phyloP scores from a whole-genome alignment of 2,888 invertebrate species.

The Exephanes ischioxanthus region DNA sequence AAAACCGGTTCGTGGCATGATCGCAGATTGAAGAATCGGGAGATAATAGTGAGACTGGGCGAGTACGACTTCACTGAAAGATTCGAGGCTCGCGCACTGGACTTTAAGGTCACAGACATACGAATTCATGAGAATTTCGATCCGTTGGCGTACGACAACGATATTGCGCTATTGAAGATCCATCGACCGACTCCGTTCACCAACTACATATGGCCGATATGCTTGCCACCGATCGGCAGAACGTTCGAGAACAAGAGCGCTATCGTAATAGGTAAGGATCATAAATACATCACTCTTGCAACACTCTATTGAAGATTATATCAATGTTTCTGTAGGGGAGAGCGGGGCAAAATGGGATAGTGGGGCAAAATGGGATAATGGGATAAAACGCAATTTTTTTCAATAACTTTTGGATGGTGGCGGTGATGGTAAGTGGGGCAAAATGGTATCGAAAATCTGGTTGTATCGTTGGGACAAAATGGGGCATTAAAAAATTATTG shows the following conservation, averaged over 20 bases:
- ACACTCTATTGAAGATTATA: no score
- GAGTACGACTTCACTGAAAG: constrained; percentile 91
- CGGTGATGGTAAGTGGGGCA: no score
- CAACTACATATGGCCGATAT: constrained; percentile 94
- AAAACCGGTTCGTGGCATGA: background rate
- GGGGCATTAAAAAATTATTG: no score
- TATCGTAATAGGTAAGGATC: constrained; percentile 88
- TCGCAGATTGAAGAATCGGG: constrained; percentile 87
- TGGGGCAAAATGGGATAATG: no score
- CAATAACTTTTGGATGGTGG: no score
- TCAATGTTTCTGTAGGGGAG: no score
- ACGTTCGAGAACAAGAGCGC: constrained; percentile 88
- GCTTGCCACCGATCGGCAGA: constrained; percentile 90
- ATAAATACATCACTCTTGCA: background rate
- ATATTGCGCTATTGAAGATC: constrained; percentile 91
- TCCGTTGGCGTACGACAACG: constrained; percentile 89
- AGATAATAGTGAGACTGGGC: constrained; percentile 91
- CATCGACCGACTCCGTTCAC: constrained; percentile 89
- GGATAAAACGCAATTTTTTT: no score
- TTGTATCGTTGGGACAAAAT: no score
- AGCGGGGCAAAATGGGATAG: no score
- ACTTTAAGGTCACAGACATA: constrained; percentile 89
- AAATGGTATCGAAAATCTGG: no score
- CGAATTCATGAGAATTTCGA: constrained; percentile 90
- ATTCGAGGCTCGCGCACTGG: constrained; percentile 90